Percentiles rank a stretch among this genome's conserved stretches.
phyloP scores from a whole-genome alignment of 2,113 vertebrate genomes.

The Gambusia affinis region DNA sequence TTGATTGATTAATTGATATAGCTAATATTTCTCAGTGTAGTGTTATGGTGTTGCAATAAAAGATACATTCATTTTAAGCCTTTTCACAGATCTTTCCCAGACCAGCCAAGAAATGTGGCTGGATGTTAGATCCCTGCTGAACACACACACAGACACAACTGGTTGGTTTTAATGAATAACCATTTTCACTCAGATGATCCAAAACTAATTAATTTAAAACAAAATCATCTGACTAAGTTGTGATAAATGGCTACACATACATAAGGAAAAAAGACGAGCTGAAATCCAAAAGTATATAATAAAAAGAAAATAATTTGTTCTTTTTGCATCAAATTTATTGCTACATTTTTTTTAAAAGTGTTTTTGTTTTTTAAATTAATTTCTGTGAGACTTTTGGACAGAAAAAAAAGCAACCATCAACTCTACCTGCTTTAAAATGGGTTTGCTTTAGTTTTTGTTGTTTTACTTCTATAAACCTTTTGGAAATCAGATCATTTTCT shows the following conservation, averaged over 20 bases:
- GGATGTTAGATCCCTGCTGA: conserved; percentile 3
- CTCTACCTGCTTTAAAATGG: background rate
- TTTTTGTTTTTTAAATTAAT: background rate
- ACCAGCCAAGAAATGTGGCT: too few relatives aligned
- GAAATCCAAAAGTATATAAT: background rate
- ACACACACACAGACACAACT: background rate
- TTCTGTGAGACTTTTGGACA: background rate
- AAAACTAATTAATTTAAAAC: conserved; percentile 19
- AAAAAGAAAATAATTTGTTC: too few relatives aligned
- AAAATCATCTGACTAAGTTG: background rate
- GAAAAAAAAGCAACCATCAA: background rate
- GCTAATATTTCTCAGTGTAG: too few relatives aligned
- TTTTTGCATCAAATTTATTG: too few relatives aligned
- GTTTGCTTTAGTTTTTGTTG: too few relatives aligned
- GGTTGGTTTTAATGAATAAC: background rate
- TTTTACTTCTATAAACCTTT: background rate
- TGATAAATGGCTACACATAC: background rate
- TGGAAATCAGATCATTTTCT: background rate
- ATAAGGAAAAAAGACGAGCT: background rate
- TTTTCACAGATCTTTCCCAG: too few relatives aligned
- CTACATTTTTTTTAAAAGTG: too few relatives aligned
- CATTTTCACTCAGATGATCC: conserved; percentile 7
- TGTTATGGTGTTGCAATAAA: too few relatives aligned
- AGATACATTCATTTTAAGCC: too few relatives aligned
- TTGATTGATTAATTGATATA: too few relatives aligned